Base-by-base conservation (phyloP, 2,797 vertebrate species). In the Mormyrus proboscirostris region DNA sequence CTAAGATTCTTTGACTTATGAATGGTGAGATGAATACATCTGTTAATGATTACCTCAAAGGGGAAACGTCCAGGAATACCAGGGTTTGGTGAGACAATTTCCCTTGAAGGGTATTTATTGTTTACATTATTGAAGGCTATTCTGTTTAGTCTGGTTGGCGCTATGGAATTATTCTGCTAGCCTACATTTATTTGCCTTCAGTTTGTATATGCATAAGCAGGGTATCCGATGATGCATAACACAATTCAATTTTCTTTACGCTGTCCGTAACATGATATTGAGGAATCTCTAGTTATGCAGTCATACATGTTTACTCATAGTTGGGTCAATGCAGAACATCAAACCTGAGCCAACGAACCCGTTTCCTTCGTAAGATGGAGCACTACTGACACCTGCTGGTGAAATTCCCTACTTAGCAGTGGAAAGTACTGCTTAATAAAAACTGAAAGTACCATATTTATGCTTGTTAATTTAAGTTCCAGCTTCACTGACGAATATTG, bases 311-410 rank as follows among this genome's bases (percentile, higher is more conserved):
- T 79, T 79, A 79, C 73, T 79, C n/a, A 44, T 79, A 79, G 73
- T 44, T 44, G 73, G 73, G 73, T 79, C 73, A 79, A 44, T 44
- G 73, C 73, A 44, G 82, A 49, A 49, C 44, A 84, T 84, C 19
- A 50, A 44, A 49, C 16, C 82, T 10, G n/a, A 29, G 25, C 19
- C 82, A 51, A 50, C n/a, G 9, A 51, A 25, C 82, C 3, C 38
- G 41, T 50, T 50, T 84, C 16, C 38, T 38, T 76, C 73, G 41
- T 44, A 44, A 79, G 9, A 51, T 93, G 91, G 91, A 92, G 14
- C 41, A 49, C 91, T 95, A 94, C 93, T 93, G 94, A 94, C 94
- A 79, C 92, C 93, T 89, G 89, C 94, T 93, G 95, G 92, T 19
- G 29, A 0, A 1, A 49, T 8, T 62, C 4, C 0, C 8, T 4